phyloP scores from a whole-genome alignment of 2,888 invertebrate genomes.

The Pollenia amentaria region DNA sequence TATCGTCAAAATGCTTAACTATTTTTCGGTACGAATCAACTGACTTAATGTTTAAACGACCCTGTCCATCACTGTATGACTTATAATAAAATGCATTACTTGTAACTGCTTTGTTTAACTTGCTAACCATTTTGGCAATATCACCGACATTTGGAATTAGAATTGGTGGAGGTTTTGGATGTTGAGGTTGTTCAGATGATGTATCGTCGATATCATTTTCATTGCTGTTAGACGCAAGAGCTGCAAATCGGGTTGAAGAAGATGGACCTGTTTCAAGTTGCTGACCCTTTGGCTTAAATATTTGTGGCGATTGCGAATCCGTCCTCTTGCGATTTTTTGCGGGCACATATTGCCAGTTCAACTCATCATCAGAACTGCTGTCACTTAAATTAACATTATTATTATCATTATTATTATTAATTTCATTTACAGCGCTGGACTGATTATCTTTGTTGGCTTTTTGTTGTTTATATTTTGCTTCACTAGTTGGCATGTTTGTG shows the following conservation, averaged over 20 bases:
- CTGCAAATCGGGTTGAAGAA: constrained; percentile 26
- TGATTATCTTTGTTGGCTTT: no score
- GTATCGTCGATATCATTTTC: neutral
- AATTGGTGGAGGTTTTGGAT: neutral
- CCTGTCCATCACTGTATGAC: constrained; percentile 31
- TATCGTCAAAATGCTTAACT: constrained; percentile 14
- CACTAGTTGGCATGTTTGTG: no score
- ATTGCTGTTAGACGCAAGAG: constrained; percentile 1
- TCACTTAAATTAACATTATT: no score
- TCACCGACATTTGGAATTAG: constrained; percentile 9
- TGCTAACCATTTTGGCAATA: constrained; percentile 17
- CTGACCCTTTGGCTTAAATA: constrained; percentile 4
- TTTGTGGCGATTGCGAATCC: constrained; percentile 25
- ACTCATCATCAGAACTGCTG: constrained; percentile 16
- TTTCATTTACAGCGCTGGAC: no score
- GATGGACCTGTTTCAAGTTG: neutral
- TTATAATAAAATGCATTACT: constrained; percentile 28
- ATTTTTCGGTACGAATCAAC: constrained; percentile 35
- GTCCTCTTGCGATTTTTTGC: constrained; percentile 1
- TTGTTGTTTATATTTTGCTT: no score
- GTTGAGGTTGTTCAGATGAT: neutral
- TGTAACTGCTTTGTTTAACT: constrained; percentile 13
- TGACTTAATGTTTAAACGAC: constrained; percentile 35
- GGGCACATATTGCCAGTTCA: constrained; percentile 29
- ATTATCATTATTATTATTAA: no score